Percentiles rank a stretch among this genome's conserved stretches.
Conservation (phyloP, 2,113 vertebrate species). For the Electrona antarctica region DNA sequence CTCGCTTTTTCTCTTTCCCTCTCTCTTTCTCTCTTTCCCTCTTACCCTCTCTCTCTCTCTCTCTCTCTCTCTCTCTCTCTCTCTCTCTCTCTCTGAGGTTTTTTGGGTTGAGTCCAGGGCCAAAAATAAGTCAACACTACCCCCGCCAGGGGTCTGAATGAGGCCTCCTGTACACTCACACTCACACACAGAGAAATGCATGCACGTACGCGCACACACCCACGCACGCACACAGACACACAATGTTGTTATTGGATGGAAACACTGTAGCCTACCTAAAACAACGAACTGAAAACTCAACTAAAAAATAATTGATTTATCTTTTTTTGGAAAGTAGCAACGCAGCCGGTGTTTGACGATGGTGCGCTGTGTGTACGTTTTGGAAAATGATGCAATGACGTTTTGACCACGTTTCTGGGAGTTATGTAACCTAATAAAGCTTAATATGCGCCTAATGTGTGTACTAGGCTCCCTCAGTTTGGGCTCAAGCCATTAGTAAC, state of each 20-base stretch:
- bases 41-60: not conserved
- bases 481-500: no score
- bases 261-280: conserved; percentile 11
- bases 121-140: conserved; percentile 78
- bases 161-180: conserved; percentile 68
- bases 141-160: conserved; percentile 74
- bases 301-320: conserved; percentile 49
- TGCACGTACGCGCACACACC: conserved; percentile 3
- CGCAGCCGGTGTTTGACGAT: no score
- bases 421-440: no score
- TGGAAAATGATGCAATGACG: no score
- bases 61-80: not conserved
- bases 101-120: conserved; percentile 65
- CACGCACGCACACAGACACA: conserved; percentile 14
- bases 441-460: no score
- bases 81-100: conserved; percentile 50
- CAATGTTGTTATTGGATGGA: conserved; percentile 44
- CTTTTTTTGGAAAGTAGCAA: conserved; percentile 14
- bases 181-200: conserved; percentile 19
- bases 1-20: not conserved
- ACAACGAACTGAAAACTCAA: conserved; percentile 15
- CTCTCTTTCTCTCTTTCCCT: not conserved
- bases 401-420: no score
- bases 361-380: no score
- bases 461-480: no score